phyloP scores from a whole-genome alignment of 2,113 vertebrate genomes.

The Actinemys pallida region DNA sequence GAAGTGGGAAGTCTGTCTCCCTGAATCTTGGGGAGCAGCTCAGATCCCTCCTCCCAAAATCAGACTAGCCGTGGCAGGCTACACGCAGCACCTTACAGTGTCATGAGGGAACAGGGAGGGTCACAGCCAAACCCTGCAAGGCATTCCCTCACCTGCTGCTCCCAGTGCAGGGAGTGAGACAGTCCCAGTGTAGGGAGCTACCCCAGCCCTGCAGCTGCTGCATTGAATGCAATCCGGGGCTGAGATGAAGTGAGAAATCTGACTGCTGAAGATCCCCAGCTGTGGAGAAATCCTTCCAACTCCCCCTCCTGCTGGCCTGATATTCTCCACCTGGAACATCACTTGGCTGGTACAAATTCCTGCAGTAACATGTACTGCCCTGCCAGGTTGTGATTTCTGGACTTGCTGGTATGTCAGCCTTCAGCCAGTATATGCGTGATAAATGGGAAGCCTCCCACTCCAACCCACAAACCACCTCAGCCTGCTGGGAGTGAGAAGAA shows the following conservation, averaged over 20 bases:
- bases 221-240: not conserved
- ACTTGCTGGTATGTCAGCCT: not conserved
- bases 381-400: rapidly evolving
- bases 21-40: rapidly evolving
- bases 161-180: not conserved
- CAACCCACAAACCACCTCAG: not conserved
- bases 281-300: not conserved
- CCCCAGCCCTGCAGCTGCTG: not conserved
- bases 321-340: not conserved
- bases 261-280: not conserved
- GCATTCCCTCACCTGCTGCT: rapidly evolving
- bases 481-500: not conserved
- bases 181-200: not conserved
- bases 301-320: not conserved
- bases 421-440: not conserved
- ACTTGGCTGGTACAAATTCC: rapidly evolving
- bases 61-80: not conserved
- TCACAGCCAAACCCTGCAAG: not conserved
- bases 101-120: not conserved
- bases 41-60: not conserved
- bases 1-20: not conserved
- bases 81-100: not conserved
- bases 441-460: not conserved
- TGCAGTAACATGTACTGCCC: not conserved
- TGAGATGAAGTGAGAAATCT: rapidly evolving